Conservation (phyloP, 2,113 vertebrate genomes). For the Polypterus bichir region DNA sequence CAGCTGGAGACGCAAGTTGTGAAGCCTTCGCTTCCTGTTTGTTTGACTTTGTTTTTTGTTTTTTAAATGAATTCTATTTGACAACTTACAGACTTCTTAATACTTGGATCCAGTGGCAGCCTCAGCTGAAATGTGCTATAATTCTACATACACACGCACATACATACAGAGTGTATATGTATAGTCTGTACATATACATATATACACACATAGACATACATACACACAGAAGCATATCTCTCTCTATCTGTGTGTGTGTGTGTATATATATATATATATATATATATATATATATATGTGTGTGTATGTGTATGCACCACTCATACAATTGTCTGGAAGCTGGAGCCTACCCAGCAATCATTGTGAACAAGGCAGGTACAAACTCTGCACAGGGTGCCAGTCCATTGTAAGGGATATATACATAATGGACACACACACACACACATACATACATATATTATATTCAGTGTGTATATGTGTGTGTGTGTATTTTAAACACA, state of each 20-base stretch:
- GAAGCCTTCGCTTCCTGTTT: neutral
- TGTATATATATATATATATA: too few relatives aligned
- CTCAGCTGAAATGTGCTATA: neutral
- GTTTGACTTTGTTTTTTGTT: neutral
- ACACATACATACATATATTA: neutral
- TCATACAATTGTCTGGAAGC: too few relatives aligned
- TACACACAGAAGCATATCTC: too few relatives aligned
- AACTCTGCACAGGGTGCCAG: slow-evolving; percentile 21
- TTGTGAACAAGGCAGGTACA: too few relatives aligned
- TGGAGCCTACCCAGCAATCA: too few relatives aligned
- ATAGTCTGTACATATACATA: too few relatives aligned
- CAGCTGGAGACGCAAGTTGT: neutral
- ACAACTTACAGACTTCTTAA: neutral
- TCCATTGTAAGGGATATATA: slow-evolving; percentile 37
- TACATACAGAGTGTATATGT: too few relatives aligned
- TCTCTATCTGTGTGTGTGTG: too few relatives aligned
- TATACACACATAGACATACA: too few relatives aligned
- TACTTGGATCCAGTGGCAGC: neutral
- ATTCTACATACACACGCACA: too few relatives aligned
- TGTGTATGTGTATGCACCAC: too few relatives aligned
- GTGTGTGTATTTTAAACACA: neutral
- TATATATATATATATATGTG: too few relatives aligned
- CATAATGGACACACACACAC: slow-evolving; percentile 6
- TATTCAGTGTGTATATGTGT: neutral
- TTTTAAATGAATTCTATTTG: neutral